These are phyloP conservation scores for Spermophilus dauricus DNA, from an alignment of 2,113 vertebrate species.

Conservation along the genomic window DNA sequence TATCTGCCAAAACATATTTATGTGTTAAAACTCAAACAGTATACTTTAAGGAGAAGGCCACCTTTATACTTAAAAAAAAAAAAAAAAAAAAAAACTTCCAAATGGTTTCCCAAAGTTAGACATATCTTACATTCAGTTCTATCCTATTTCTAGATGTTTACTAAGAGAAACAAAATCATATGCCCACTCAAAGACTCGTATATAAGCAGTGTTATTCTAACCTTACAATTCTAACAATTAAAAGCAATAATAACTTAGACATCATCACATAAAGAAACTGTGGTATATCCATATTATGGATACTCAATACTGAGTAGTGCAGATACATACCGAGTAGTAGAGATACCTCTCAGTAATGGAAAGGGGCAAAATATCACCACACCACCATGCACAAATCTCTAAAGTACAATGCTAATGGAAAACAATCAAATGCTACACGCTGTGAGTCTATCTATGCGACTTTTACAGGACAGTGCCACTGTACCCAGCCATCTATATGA, in stretches of 20 bases:
- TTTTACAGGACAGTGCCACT: too few relatives aligned
- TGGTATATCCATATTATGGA: not conserved
- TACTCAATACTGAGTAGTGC: too few relatives aligned
- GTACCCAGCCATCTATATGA: not conserved
- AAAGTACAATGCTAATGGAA: not conserved
- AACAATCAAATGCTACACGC: not conserved
- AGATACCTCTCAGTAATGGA: not conserved
- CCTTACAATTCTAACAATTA: too few relatives aligned
- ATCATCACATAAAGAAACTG: not conserved
- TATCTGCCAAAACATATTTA: too few relatives aligned
- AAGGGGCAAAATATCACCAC: not conserved
- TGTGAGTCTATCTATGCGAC: not conserved
- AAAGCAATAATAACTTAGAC: conserved; percentile 20
- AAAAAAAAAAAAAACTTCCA: not conserved
- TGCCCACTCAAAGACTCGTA: not conserved
- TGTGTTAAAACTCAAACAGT: not conserved
- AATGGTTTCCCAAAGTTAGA: not conserved
- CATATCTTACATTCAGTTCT: not conserved
- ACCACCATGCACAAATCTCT: not conserved
- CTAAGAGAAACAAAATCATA: conserved; percentile 22
- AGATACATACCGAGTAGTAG: too few relatives aligned
- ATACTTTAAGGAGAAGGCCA: not conserved
- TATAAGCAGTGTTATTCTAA: not conserved
- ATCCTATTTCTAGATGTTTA: not conserved
- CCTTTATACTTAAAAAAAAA: too few relatives aligned